Base-by-base conservation (phyloP, 2,113 vertebrate species). In the Capreolus pygargus region DNA sequence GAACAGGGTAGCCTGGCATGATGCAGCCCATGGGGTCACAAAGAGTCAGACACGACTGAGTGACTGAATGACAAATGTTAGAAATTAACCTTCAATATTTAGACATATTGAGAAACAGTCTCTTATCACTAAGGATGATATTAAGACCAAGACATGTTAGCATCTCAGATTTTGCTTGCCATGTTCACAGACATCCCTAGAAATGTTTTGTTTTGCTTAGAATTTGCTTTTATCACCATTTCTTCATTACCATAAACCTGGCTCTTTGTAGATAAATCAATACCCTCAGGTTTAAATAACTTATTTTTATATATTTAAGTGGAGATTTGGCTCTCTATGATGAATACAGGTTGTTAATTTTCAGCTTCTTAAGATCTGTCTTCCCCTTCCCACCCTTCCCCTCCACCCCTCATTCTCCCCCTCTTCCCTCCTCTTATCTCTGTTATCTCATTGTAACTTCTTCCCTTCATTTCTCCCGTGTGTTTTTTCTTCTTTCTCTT, bases 31-130 rank as follows among this genome's bases (percentile, higher is more conserved):
- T 39, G 70, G 70, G 70, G 39, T 39, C 70, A 27, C 39, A 7
- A 14, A 76, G 21, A 74, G 36, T 43, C 39, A 43, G 39, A 43
- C 39, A 27, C 7, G 39, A 43, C 70, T 43, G 70, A 76, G 23
- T 27, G 21, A 76, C 70, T 14, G 6, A 61, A 27, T 4, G 23
- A 15, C 39, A 27, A 43, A 1, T 5, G 15, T 2, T 43, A 60
- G 78, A 61, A 33, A 39, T 33, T 19, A 19, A 10, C 1, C 33
- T 55, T 19, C 17, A 21, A 10, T 2, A 7, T 6, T 39, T 27
- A 7, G 3, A 28, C 1, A 0, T 23, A 14, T 30, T 45, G 1
- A 15, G 12, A 30, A 50, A 9, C 25, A 23, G 16, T 13, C 57
- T 36, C 16, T 70, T n/a, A 2, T 57, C 54, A 21, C 81, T 6